These are phyloP conservation scores for Phasia obesa DNA, from an alignment of 2,888 invertebrate species.

Conservation along the genomic window DNA sequence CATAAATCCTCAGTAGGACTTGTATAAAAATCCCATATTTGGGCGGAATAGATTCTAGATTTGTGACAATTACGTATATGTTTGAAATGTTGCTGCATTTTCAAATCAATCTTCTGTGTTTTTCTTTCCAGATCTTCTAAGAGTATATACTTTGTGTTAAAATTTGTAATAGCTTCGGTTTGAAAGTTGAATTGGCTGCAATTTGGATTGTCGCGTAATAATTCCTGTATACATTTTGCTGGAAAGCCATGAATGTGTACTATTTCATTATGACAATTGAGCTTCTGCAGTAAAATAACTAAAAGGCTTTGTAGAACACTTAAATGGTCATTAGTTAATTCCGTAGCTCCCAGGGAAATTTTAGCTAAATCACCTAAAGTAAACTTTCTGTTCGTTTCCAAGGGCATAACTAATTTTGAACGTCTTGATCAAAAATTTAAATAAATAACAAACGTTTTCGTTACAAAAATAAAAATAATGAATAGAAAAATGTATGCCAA, in stretches of 20 bases:
- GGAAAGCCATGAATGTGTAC: constrained; percentile 77
- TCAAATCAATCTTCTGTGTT: constrained; percentile 62
- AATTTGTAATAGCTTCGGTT: neutral
- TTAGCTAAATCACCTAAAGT: constrained; percentile 76
- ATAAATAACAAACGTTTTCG: no score
- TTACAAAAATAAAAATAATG: no score
- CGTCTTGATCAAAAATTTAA: no score
- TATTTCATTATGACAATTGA: constrained; percentile 76
- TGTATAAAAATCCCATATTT: constrained; percentile 71
- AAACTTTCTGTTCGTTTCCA: constrained; percentile 61
- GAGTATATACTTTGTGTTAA: constrained; percentile 66
- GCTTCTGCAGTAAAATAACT: constrained; percentile 76
- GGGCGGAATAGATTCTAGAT: constrained; percentile 65
- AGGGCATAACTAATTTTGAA: no score
- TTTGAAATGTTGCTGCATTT: constrained; percentile 75
- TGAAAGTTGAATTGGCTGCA: constrained; percentile 62
- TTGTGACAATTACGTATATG: constrained; percentile 72
- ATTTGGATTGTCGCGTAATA: constrained; percentile 69
- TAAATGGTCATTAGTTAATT: constrained; percentile 75
- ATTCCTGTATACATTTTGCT: constrained; percentile 72
- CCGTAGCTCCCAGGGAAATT: constrained; percentile 77
- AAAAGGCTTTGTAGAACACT: constrained; percentile 77
- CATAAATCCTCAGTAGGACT: constrained; percentile 77
- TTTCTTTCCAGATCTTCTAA: constrained; percentile 72
- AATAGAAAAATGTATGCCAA: no score